These are phyloP conservation scores for Mythimna albipuncta DNA, from an alignment of 2,888 invertebrate species.

Conservation along the genomic window DNA sequence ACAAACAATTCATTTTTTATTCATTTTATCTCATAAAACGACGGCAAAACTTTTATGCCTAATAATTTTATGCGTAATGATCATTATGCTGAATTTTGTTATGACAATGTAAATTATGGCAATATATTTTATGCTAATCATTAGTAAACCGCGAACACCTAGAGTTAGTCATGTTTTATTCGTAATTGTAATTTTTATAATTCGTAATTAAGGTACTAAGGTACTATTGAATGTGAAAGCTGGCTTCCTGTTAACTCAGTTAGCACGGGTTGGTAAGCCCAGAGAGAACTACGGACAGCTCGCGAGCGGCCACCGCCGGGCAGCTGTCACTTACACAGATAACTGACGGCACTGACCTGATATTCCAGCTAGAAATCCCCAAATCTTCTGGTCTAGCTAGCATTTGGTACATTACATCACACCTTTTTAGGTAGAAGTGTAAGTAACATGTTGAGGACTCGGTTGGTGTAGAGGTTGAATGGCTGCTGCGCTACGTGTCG, in stretches of 20 bases:
- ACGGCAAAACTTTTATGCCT: no score
- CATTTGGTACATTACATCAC: background rate
- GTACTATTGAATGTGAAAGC: background rate
- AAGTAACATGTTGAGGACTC: no score
- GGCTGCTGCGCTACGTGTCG: no score
- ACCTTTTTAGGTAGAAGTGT: background rate
- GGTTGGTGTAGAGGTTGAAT: no score
- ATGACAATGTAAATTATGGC: no score
- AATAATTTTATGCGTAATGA: no score
- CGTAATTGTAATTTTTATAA: background rate
- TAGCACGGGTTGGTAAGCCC: background rate
- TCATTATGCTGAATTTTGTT: no score
- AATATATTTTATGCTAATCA: no score
- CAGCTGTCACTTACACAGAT: conserved; percentile 11
- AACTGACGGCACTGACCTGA: conserved; percentile 11
- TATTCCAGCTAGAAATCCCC: background rate
- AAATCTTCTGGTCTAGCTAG: background rate
- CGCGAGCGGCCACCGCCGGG: conserved; percentile 4
- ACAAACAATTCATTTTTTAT: no score
- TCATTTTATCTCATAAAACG: no score
- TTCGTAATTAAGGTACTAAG: no score
- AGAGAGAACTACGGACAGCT: background rate
- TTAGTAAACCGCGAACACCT: no score
- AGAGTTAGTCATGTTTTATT: background rate
- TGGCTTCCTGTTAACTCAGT: background rate